Evolutionary conservation across 2,888 invertebrate species (phyloP), one percentile per base, ranked within the genome.

Genomic region (Epirrita christyi): DNA sequence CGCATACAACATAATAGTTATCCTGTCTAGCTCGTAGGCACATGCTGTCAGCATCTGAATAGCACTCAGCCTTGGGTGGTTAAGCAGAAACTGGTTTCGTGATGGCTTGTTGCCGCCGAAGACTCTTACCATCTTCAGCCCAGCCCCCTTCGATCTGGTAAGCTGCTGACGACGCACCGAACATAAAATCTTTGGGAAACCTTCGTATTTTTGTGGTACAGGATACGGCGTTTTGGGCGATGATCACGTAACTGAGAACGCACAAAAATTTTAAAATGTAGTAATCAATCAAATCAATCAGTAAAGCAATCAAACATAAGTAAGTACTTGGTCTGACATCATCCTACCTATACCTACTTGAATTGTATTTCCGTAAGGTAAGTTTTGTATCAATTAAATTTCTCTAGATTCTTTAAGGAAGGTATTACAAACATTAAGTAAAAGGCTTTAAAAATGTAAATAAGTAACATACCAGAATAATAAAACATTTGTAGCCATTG

Each of bases 81-180:
- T 1, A 36, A n/a, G n/a, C 36, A 11, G 6, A 36, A n/a, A 36
- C n/a, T 36, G 36, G 36, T 11, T 11, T 36, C 6, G 8, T n/a
- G 2, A 21, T 21, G 21, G 21, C 21, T 36, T 1, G 10, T 11
- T n/a, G 36, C 11, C 11, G 36, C 7, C 10, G 14, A 15, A 40
- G 36, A 11, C 7, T 29, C 88, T 85, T 73, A 93, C 93, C 93
- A 55, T 88, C 92, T 61, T 81, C 87, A 64, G 88, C 78, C 93
- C 93, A 93, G 0, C 77, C 93, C 3, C 94, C 94, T 78, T 94
- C 94, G 21, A 93, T 78, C 73, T 94, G 94, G 67, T 93, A 93
- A 1, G 94, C 86, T 0, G 93, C 80, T 6, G 94, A 83, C 2
- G 88, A 78, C 0, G 85, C 83, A 0, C 89, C 89, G 36, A 89